Base-by-base conservation (phyloP, 2,113 vertebrate genomes). In the Phalacrocorax brasilianus region DNA sequence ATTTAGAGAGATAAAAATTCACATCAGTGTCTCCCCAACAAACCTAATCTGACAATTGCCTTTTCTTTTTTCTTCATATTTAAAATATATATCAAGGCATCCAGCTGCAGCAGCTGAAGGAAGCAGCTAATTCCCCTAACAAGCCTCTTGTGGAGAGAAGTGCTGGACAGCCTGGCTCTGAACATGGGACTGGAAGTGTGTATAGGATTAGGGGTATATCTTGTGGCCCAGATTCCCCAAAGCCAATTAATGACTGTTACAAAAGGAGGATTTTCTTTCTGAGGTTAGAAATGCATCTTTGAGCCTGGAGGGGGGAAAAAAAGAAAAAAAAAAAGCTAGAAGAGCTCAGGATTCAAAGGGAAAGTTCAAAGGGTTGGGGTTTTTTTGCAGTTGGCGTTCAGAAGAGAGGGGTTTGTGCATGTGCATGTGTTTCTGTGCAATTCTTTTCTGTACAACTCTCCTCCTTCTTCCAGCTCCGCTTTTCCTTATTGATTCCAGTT, bases 221-320 rank as follows among this genome's bases (percentile, higher is more conserved):
- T 73, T 44, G 67, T 80, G 58, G 89, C 90, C 85, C 83, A 92
- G 79, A 83, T 75, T 83, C 70, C 84, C 73, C 30, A 85, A 93
- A 95, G 77, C 94, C 56, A 79, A 42, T 78, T 79, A 95, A 82
- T 79, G 58, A 59, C 65, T 82, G 52, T 61, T 89, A 91, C 53
- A 93, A 93, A 87, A 85, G 30, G 33, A 53, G 42, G 66, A 91
- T 91, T 96, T 96, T 91, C 74, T 81, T 91, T 91, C 73, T 91
- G 72, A 89, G 70, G 70, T 79, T 87, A 78, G 45, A 97, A 95
- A 91, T 78, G 32, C 49, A 50, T 79, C 73, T 77, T 66, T 87
- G 52, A 91, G 61, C 52, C 62, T 65, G 30, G 67, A 45, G 63
- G 16, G 56, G 32, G 19, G 9, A 3, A 2, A 38, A n/a, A 49